phyloP scores from a whole-genome alignment of 2,888 invertebrate species.

The Oligia strigilis region DNA sequence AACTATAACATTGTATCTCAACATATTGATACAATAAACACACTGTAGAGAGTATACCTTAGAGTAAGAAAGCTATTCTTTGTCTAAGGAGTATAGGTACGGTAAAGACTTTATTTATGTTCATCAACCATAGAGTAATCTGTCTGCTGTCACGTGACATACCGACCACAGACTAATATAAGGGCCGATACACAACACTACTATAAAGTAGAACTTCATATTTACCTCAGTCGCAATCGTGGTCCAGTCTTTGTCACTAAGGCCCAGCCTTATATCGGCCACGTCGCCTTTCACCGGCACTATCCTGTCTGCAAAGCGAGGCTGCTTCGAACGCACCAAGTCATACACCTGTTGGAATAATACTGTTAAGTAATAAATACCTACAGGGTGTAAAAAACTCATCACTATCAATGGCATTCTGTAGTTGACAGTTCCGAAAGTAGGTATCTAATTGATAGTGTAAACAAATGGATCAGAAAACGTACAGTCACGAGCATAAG shows the following conservation, averaged over 20 bases:
- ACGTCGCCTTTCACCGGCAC: conserved; percentile 68
- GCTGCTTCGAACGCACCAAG: conserved; percentile 61
- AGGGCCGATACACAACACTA: too few species aligned
- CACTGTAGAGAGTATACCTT: too few species aligned
- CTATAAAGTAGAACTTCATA: not conserved
- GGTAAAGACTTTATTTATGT: too few species aligned
- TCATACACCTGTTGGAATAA: conserved; percentile 70
- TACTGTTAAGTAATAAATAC: too few species aligned
- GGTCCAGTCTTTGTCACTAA: conserved; percentile 63
- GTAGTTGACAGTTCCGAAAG: not conserved
- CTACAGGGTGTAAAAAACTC: not conserved
- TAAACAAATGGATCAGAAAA: not conserved
- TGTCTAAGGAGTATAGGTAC: too few species aligned
- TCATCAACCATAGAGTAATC: too few species aligned
- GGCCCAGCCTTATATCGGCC: conserved; percentile 62
- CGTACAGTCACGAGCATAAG: not conserved
- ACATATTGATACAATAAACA: too few species aligned
- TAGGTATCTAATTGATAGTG: not conserved
- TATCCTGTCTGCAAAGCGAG: conserved; percentile 67
- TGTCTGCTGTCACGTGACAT: too few species aligned
- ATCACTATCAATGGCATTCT: not conserved
- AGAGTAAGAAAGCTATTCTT: too few species aligned
- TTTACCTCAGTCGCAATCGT: conserved; percentile 64
- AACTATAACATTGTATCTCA: too few species aligned
- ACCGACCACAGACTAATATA: too few species aligned